Base-by-base conservation (phyloP, 2,888 invertebrate species). In the Lamellibrachia columna region DNA sequence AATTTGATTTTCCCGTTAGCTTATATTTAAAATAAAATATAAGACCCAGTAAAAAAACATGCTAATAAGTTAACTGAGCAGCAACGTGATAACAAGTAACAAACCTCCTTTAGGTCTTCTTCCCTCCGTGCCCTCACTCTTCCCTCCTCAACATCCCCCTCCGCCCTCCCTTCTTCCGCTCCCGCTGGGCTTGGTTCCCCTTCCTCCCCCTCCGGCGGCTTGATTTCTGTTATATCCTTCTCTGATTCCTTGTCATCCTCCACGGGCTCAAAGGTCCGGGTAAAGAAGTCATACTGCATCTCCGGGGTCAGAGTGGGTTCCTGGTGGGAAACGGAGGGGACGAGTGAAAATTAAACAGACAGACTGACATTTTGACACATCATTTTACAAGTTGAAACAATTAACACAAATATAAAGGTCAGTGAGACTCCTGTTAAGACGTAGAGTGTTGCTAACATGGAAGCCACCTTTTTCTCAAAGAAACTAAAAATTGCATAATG, bases 281-380 rank as follows among this genome's bases (percentile, higher is more conserved):
- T 97, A 94, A 97, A 97, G 95, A 97, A 97, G 94, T 97, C 97
- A 95, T 95, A 96, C 22, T 96, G 95, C 91, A 96, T 96, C 92
- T 96, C 96, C 22, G 95, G 93, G 55, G 95, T 95, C 53, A 95
- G 96, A 95, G 95, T 40, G 9, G 91, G 75, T 53, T 91, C 52
- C 93, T 93, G 75, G 40, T 28, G 92, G 22, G 4, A 93, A 22
- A 53, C 28, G n/a, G 58, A 53, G 52, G 60, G 91, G 40, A 52
- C 3, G 53, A 91, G 40, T 6, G 91, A 9, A 90, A 9, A 90
- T 58, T 8, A 58, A 55, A 55, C 8, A 9, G 55, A 55, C 55
- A 55, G 9, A 55, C 8, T 7, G 55, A 7, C 9, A 55, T 9
- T 9, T 55, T 15, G 15, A 11, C 60, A 60, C 15, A 53, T 9